Base-by-base conservation (phyloP, 2,113 vertebrate species). In the Ginglymostoma cirratum region DNA sequence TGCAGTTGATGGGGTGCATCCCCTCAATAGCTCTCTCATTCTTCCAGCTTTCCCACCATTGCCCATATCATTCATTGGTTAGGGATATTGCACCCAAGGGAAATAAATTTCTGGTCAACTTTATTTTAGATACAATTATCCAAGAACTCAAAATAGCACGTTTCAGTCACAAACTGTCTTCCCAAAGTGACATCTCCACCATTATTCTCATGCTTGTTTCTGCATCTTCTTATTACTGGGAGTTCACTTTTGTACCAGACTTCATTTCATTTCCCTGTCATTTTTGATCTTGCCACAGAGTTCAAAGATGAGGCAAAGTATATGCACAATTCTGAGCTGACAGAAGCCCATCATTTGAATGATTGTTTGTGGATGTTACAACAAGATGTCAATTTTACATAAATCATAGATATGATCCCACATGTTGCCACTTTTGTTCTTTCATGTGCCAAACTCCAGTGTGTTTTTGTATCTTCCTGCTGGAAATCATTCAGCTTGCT, bases 271-370 rank as follows among this genome's bases (percentile, higher is more conserved):
- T 96, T 96, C 96, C 90, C 72, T 97, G 96, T 96, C 96, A 96
- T 80, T 86, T 96, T 96, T 89, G 89, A 96, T 96, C 96, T 96
- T 96, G 96, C 96, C 96, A 76, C 89, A 0, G 24, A 94, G 48
- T 45, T 87, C 95, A 96, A 96, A 93, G 94, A 72, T 87, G 72
- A 95, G 96, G 66, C 21, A 45, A 76, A 96, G 94, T 96, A 94
- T 96, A 96, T 70, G 0, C 89, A 95, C 94, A 95, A 95, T 95
- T 52, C 94, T 95, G 45, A 72, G 94, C 0, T 96, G 96, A 96
- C 96, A 95, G 65, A 17, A 92, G n/a, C 96, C 96, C 96, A 96
- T 96, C 96, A 96, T 97, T 96, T 96, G 96, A 96, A 52, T 90
- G 96, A 96, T 96, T 96, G 96, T 96, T 96, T 93, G 94, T 89